A percentile compares a stretch with the other conserved stretches of the same genome.
Evolutionary conservation across 2,113 vertebrate species (phyloP).

Genomic region (Takifugu flavidus): DNA sequence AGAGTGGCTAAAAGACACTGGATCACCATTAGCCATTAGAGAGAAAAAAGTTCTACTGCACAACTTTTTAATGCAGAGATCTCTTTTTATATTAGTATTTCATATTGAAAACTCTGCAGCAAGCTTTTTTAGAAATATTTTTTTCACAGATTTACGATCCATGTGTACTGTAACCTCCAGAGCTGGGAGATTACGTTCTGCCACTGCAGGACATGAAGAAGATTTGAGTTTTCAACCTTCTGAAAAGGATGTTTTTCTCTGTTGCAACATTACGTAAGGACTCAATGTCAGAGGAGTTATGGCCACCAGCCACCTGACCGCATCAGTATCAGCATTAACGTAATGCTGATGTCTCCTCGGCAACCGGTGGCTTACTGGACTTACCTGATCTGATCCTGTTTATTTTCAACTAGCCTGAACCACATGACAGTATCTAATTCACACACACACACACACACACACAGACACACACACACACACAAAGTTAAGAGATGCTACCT

Average conservation of each 20-base stretch:
- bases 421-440: slow-evolving; percentile 14
- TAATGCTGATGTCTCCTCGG: slow-evolving; percentile 43
- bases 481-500: slow-evolving; percentile 7
- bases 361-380: slow-evolving; percentile 54
- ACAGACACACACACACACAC: slow-evolving; percentile 2
- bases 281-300: slow-evolving; percentile 24
- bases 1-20: background rate
- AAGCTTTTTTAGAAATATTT: slow-evolving; percentile 27
- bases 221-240: background rate
- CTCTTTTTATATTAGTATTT: slow-evolving; percentile 55
- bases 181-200: slow-evolving; percentile 1
- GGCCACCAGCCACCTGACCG: slow-evolving; percentile 25
- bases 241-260: background rate
- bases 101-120: slow-evolving; percentile 46
- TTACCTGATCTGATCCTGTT: slow-evolving; percentile 53
- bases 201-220: background rate
- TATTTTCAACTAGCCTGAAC: slow-evolving; percentile 50
- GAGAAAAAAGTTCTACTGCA: background rate
- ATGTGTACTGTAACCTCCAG: background rate
- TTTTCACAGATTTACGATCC: background rate
- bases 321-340: slow-evolving; percentile 13
- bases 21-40: background rate
- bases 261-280: slow-evolving; percentile 12
- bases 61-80: slow-evolving; percentile 10
- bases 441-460: background rate